Evolutionary conservation across 2,888 invertebrate species (phyloP).

Genomic region (Drosophila antonietae): DNA sequence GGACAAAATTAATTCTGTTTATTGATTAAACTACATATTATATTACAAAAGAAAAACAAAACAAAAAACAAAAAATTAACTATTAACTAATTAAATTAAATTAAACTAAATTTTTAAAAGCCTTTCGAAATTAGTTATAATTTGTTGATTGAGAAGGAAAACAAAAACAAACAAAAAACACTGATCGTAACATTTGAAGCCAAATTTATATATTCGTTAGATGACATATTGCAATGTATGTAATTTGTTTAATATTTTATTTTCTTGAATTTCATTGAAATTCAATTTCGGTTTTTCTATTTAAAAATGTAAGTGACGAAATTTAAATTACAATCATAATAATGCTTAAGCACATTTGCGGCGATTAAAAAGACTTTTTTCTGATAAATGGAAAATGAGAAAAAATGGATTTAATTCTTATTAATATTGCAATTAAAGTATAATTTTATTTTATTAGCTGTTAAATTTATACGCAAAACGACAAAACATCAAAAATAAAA

Average conservation of each 20-base stretch:
- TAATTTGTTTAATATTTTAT: not conserved
- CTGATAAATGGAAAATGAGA: slow-evolving; percentile 55
- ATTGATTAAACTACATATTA: slow-evolving; percentile 54
- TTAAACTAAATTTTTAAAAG: slow-evolving; percentile 62
- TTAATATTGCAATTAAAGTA: slow-evolving; percentile 69
- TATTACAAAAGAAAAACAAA: not conserved
- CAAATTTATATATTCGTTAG: slow-evolving; percentile 59
- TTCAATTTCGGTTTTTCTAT: slow-evolving; percentile 13
- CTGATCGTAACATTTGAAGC: slow-evolving; percentile 58
- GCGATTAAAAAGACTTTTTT: slow-evolving; percentile 80
- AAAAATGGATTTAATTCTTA: slow-evolving; percentile 63
- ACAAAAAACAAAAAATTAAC: slow-evolving; percentile 12
- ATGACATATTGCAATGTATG: slow-evolving; percentile 33
- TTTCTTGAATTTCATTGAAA: slow-evolving; percentile 15
- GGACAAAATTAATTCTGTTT: slow-evolving; percentile 76
- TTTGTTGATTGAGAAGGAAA: slow-evolving; percentile 44
- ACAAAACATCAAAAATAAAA: slow-evolving; percentile 61
- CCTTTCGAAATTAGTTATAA: slow-evolving; percentile 58
- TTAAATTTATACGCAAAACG: slow-evolving; percentile 77
- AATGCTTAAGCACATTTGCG: slow-evolving; percentile 78
- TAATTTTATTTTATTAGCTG: slow-evolving; percentile 78
- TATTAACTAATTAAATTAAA: slow-evolving; percentile 68
- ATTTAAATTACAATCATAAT: slow-evolving; percentile 66
- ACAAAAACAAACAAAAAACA: slow-evolving; percentile 20
- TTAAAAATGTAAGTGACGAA: slow-evolving; percentile 55